Percentiles rank a stretch among this genome's conserved stretches.
These are phyloP conservation scores for Synodontis membranacea DNA, from an alignment of 2,113 vertebrate species.

Conservation along the genomic window DNA sequence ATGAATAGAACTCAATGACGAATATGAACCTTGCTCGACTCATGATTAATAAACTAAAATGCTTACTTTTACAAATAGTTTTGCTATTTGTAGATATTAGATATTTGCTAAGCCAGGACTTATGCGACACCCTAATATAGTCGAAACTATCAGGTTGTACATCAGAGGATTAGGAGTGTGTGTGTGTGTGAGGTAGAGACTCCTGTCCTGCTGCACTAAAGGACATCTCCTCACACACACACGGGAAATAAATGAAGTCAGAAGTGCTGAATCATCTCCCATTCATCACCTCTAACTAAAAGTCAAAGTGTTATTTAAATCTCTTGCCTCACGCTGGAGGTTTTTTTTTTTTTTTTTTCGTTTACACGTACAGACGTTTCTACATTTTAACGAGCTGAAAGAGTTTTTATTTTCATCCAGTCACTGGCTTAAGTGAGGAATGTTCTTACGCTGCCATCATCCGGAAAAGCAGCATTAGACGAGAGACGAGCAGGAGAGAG, in stretches of 20 bases:
- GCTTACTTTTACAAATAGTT: too few species aligned
- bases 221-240: not conserved
- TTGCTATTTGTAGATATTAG: too few species aligned
- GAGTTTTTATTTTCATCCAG: not conserved
- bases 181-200: not conserved
- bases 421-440: not conserved
- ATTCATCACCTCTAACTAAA: conserved; percentile 27
- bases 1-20: too few species aligned
- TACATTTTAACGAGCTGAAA: not conserved
- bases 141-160: too few species aligned
- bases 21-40: too few species aligned
- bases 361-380: not conserved
- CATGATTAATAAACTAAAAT: too few species aligned
- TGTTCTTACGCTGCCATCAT: not conserved
- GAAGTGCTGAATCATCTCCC: conserved; percentile 43
- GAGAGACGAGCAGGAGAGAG: not conserved
- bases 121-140: too few species aligned
- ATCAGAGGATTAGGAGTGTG: not conserved
- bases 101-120: too few species aligned
- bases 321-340: not conserved
- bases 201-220: conserved; percentile 9
- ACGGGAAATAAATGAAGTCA: conserved; percentile 31
- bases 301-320: conserved; percentile 31
- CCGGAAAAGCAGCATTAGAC: not conserved
- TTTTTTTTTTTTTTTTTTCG: too few species aligned